Conservation (phyloP, 2,888 invertebrate species). For the Dermolepida albohirtum region DNA sequence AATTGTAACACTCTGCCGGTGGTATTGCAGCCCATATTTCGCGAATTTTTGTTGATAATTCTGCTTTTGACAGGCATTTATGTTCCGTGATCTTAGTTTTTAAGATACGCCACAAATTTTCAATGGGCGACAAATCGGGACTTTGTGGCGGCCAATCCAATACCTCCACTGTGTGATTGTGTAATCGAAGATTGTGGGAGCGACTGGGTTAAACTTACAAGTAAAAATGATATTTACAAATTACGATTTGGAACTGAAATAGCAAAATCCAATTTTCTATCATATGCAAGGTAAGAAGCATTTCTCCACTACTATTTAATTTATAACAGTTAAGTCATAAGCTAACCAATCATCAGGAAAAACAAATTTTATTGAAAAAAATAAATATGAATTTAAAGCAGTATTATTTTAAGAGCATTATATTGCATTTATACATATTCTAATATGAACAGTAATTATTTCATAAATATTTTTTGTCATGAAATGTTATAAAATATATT, state of each 20-base stretch:
- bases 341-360: constrained; percentile 32
- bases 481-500: constrained; percentile 27
- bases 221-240: background rate
- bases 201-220: constrained; percentile 22
- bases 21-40: too few species aligned
- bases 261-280: too few species aligned
- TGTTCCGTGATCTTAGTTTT: too few species aligned
- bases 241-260: too few species aligned
- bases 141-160: too few species aligned
- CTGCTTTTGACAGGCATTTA: too few species aligned
- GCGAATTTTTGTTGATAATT: too few species aligned
- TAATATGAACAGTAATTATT: constrained; percentile 33
- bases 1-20: too few species aligned
- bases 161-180: too few species aligned
- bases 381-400: constrained; percentile 35
- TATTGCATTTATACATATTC: constrained; percentile 31
- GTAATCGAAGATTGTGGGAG: constrained; percentile 25
- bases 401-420: constrained; percentile 28
- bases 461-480: constrained; percentile 22
- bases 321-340: constrained; percentile 20
- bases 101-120: too few species aligned
- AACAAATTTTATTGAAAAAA: constrained; percentile 34
- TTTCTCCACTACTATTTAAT: constrained; percentile 29
- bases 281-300: constrained; percentile 22
- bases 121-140: too few species aligned